phyloP scores from a whole-genome alignment of 2,888 invertebrate genomes.

The Tetragonula carbonaria region DNA sequence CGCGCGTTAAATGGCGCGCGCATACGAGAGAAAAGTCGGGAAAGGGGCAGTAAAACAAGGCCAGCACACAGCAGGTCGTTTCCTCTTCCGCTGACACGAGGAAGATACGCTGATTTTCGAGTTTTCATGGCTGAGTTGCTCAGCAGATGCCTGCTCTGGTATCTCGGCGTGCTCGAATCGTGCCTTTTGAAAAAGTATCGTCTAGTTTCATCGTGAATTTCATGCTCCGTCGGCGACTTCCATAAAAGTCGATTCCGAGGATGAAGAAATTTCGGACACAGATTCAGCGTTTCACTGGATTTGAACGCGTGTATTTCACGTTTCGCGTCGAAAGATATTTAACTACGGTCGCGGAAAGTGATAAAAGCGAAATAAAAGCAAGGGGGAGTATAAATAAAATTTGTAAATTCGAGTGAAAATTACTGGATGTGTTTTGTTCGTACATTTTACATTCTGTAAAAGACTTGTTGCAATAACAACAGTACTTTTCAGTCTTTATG shows the following conservation, averaged over 20 bases:
- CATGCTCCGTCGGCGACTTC: background rate
- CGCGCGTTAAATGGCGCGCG: background rate
- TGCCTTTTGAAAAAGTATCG: background rate
- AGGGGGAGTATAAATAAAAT: background rate
- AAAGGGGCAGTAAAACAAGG: background rate
- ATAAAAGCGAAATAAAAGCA: no score
- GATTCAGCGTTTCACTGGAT: background rate
- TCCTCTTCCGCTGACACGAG: background rate
- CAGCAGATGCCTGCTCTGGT: background rate
- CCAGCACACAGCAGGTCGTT: background rate
- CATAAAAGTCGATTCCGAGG: background rate
- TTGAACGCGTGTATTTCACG: background rate
- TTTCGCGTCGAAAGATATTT: no score
- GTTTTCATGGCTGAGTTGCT: background rate
- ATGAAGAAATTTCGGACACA: background rate
- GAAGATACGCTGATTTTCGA: background rate
- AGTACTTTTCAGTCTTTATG: background rate
- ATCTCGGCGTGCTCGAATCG: background rate
- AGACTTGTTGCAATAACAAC: no score
- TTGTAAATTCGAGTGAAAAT: background rate
- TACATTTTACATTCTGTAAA: background rate
- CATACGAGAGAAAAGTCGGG: background rate
- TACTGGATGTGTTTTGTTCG: background rate
- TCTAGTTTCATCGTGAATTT: background rate
- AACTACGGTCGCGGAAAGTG: no score